Base-by-base conservation (phyloP, 2,888 invertebrate species). In the Raillietiella orientalis region DNA sequence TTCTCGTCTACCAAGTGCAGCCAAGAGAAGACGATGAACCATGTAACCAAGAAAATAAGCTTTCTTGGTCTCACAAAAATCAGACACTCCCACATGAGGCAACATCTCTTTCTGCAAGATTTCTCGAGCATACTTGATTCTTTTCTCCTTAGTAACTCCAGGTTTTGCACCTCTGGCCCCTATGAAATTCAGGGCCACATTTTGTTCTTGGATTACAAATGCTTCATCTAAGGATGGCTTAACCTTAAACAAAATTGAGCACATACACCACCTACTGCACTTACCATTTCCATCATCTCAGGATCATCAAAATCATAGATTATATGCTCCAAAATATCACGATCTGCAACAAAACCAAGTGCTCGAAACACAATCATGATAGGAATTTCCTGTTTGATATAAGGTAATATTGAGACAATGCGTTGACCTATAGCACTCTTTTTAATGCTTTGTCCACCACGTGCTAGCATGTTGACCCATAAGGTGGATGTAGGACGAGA, bases 251-350 rank as follows among this genome's bases (percentile, higher is more conserved):
- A 24, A 24, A 13, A 22, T 20, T 12, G 13, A 22, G 10, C 14
- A 14, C 14, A n/a, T 2, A n/a, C n/a, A n/a, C n/a, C n/a, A n/a
- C n/a, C n/a, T 29, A 8, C 8, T 9, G 14, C 16, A 24, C 14
- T 9, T 35, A 52, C 90, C 90, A 99, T 93, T 59, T 99, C 96
- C 93, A 99, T 96, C 90, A 99, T 93, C 55, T 99, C 96, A 5
- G 87, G 93, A 50, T 99, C 96, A 48, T 96, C 90, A 51, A 96
- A 96, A 44, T 99, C 96, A 46, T 99, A 99, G 40, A 99, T 96
- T 32, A 99, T 96, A 41, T 99, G 96, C 44, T 99, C 96, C 13
- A 99, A 55, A 40, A 99, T 99, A 50, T 99, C 96, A 41, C 96
- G 61, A 50, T 99, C 96, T 5, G 96, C 90, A 22, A 96, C 96